phyloP scores from a whole-genome alignment of 2,113 vertebrate genomes.

The Vanacampus margaritifer region DNA sequence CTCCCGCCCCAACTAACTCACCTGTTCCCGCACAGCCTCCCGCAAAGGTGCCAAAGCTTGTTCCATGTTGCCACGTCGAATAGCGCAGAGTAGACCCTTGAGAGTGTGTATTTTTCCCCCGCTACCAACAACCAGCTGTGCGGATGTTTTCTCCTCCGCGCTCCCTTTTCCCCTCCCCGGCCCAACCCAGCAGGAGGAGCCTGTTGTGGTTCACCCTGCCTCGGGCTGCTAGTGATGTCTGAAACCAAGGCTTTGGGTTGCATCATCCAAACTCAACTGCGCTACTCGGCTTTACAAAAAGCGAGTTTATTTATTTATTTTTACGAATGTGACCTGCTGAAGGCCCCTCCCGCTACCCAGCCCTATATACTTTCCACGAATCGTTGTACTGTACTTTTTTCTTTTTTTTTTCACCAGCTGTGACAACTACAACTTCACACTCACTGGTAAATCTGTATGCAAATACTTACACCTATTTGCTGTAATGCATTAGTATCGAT shows the following conservation, averaged over 20 bases:
- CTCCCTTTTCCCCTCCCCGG: background rate
- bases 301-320: too few relatives aligned
- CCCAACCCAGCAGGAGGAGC: background rate
- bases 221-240: background rate
- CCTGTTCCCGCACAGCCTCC: slow-evolving; percentile 40
- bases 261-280: slow-evolving; percentile 32
- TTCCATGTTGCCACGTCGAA: slow-evolving; percentile 29
- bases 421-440: too few relatives aligned
- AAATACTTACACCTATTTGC: too few relatives aligned
- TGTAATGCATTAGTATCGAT: too few relatives aligned
- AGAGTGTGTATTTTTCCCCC: background rate
- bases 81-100: background rate
- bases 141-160: background rate
- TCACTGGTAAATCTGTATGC: too few relatives aligned
- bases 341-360: too few relatives aligned
- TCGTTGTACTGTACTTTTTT: too few relatives aligned
- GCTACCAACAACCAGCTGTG: background rate
- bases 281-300: background rate
- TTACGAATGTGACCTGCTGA: too few relatives aligned
- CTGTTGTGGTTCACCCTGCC: background rate
- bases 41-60: slow-evolving; percentile 36
- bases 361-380: too few relatives aligned
- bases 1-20: background rate
- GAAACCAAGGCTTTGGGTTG: slow-evolving; percentile 35
- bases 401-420: too few relatives aligned